Conservation (phyloP, 2,113 vertebrate species). For the Clinocottus analis region DNA sequence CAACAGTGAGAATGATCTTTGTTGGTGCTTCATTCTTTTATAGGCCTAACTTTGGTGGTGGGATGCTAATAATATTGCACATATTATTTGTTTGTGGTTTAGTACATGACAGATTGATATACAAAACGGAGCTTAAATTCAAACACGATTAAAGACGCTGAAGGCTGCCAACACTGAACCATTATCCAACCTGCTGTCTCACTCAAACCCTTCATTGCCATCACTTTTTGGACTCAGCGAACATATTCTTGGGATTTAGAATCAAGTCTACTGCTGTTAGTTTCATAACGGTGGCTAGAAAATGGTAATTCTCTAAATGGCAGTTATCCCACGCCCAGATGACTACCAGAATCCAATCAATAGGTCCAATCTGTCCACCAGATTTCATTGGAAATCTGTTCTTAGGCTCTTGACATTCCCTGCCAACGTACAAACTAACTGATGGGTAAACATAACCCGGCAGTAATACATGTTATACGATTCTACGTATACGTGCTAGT, state of each 20-base stretch:
- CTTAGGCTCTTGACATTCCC: neutral
- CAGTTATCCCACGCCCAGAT: neutral
- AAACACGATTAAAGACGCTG: neutral
- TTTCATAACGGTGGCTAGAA: neutral
- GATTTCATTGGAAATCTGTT: conserved; percentile 20
- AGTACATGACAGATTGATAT: neutral
- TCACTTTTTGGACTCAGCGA: conserved; percentile 3
- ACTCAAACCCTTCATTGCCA: neutral
- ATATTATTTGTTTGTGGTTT: neutral
- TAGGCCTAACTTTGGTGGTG: neutral
- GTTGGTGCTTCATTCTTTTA: neutral
- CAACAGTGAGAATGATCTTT: neutral
- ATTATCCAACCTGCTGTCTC: neutral
- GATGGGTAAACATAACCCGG: neutral
- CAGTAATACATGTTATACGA: neutral
- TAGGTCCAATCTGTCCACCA: conserved; percentile 10
- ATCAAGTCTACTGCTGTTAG: neutral
- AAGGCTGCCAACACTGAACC: neutral
- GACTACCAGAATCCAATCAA: conserved; percentile 21
- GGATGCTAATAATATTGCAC: neutral
- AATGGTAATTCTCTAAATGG: conserved; percentile 4
- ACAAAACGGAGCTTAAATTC: neutral
- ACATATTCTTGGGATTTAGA: conserved; percentile 6
- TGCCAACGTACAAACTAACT: conserved; percentile 4
- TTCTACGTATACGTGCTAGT: neutral